Evolutionary conservation across 2,888 invertebrate species (phyloP), one percentile per base, ranked within the genome.

Genomic region (Temnothorax rugatulus): DNA sequence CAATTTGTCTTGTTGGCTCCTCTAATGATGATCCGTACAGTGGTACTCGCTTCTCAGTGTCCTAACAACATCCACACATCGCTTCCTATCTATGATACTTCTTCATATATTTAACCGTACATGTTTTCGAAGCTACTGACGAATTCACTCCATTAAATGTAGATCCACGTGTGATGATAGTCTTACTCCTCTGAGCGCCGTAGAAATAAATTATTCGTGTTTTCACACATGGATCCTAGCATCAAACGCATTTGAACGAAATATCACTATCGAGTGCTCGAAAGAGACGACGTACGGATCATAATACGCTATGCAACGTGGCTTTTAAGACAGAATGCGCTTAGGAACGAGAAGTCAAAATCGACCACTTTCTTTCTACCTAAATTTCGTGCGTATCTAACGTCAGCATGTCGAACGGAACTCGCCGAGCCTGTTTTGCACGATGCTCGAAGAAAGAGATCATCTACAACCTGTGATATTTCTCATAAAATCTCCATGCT

Each of bases 21-120:
- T 94, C 93, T 94, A 94, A 93, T 93, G 89, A 93, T 91, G 89
- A 93, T 91, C 90, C 86, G 89, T 92, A 92, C 89, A 92, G 25
- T 69, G 90, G 92, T 91, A 59, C 44, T 79, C 18, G 92, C 93
- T 93, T 93, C 90, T 93, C 90, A 92, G 89, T 94, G 92, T 93
- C 88, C 92, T 95, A 95, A 95, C 94, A 93, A 88, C 29, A 29
- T 71, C 90, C 92, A 92, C 89, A 88, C 87, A 89, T 90, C 88
- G 93, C 93, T 94, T 93, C 47, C 74, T 57, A 25, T 77, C 25
- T 82, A 84, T 91, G 83, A 91, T 90, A 47, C 13, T 71, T 71
- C 87, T 85, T 88, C 73, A 85, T 84, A 86, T 76, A 69, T 82
- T 88, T 87, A 91, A 89, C 91, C 84, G 64, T 77, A 84, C 66